Percentiles rank a stretch among this genome's conserved stretches.
These are phyloP conservation scores for Ammodytes dubius DNA, from an alignment of 2,113 vertebrate species.

Conservation along the genomic window DNA sequence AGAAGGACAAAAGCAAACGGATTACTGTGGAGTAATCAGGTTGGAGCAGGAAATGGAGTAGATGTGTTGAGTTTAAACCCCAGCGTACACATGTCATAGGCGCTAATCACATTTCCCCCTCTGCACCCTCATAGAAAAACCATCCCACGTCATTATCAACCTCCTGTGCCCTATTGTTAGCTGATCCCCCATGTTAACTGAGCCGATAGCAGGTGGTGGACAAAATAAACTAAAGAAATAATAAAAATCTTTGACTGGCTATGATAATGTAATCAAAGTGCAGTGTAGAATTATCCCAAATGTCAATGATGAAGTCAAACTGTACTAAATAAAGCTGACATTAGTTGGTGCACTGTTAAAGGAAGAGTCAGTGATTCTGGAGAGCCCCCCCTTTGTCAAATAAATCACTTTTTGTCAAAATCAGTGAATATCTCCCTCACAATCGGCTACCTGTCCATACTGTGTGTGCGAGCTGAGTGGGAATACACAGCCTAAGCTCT, in stretches of 20 bases:
- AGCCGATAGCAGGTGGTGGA: constrained; percentile 10
- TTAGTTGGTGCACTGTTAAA: too few relatives aligned
- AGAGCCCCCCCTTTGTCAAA: too few relatives aligned
- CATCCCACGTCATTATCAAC: constrained; percentile 47
- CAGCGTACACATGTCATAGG: constrained; percentile 11
- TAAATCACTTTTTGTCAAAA: too few relatives aligned
- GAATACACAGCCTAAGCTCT: too few relatives aligned
- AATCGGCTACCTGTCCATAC: too few relatives aligned
- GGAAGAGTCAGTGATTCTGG: too few relatives aligned
- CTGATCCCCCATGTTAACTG: background rate
- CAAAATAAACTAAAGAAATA: background rate
- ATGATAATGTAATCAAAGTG: background rate
- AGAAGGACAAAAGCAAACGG: constrained; percentile 12
- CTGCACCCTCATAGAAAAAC: constrained; percentile 15
- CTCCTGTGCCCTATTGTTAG: constrained; percentile 1
- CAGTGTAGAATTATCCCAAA: background rate
- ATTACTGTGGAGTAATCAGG: constrained; percentile 49
- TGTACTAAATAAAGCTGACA: constrained; percentile 13
- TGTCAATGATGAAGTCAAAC: constrained; percentile 25
- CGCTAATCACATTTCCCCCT: constrained; percentile 38
- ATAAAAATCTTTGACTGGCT: background rate
- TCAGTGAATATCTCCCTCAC: too few relatives aligned
- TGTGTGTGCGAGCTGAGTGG: too few relatives aligned
- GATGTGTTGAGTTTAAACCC: constrained; percentile 50
- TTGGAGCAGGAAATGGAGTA: constrained; percentile 61